Base-by-base conservation (phyloP, 2,888 invertebrate genomes). In the Quadroppia sp. region DNA sequence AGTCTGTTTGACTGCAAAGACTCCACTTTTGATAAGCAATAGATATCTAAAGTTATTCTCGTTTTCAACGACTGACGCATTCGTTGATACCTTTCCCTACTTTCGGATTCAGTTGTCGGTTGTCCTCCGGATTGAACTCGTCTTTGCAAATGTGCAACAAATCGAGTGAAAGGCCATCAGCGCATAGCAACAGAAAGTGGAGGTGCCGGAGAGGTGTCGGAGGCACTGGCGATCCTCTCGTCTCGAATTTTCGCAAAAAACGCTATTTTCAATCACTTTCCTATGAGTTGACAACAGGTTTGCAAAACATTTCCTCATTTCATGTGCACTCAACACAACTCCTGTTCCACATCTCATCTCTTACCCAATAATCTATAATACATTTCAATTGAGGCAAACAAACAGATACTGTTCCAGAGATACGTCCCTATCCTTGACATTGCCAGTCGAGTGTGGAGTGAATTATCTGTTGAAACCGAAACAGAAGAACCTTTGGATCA, bases 121-220 rank as follows among this genome's bases (percentile, higher is more conserved):
- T 53, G 53, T 53, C 50, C 15, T 25, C 61, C 61, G 61, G 32
- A 61, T 32, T 32, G 20, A 30, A 61, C 61, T 61, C 32, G 32
- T 61, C 61, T 61, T 61, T 61, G 36, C 32, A 36, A 20, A 28
- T 7, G 13, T 53, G 53, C 23, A 20, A 53, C n/a, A n/a, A 53
- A 9, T 2, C 23, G 23, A 17, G 23, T 20, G 23, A 25, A 25
- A 25, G 53, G 23, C 23, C 23, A 28, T 7, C 1, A 53, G n/a
- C 32, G 61, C 61, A 61, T 61, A 61, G 61, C 61, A 61, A 61
- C 61, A 61, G n/a, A 59, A 2, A 2, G 45, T 17, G 11, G n/a
- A n/a, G n/a, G n/a, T n/a, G n/a, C n/a, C n/a, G n/a, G n/a, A n/a
- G n/a, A n/a, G n/a, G n/a, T n/a, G n/a, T n/a, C n/a, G n/a, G n/a